These are phyloP conservation scores for Tiphia femorata DNA, from an alignment of 2,888 invertebrate species.

Conservation along the genomic window DNA sequence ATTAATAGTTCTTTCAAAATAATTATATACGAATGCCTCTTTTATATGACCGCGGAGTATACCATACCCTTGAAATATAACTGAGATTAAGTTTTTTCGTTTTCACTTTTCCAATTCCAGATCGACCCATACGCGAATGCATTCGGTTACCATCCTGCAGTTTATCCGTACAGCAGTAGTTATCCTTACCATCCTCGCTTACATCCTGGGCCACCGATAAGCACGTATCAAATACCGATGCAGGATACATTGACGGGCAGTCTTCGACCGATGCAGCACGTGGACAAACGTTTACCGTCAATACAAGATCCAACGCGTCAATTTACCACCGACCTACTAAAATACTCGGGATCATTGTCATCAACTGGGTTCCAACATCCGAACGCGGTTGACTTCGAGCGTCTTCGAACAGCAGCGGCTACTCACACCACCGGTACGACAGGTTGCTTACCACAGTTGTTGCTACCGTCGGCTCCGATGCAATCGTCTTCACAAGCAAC, in stretches of 20 bases:
- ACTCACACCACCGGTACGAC: background rate
- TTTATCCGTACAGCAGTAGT: constrained; percentile 27
- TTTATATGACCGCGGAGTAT: no score
- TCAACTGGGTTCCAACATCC: constrained; percentile 20
- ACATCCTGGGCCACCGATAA: constrained; percentile 21
- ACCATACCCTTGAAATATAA: no score
- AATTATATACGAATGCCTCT: no score
- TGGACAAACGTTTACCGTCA: constrained; percentile 29
- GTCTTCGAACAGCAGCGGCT: constrained; percentile 14
- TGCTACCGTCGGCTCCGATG: constrained; percentile 20
- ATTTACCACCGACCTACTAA: constrained; percentile 23
- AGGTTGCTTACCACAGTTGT: constrained; percentile 19
- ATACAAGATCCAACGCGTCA: constrained; percentile 25
- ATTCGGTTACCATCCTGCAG: constrained; percentile 29
- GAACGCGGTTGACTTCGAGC: constrained; percentile 22
- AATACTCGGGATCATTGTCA: constrained; percentile 23
- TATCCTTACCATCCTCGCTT: constrained; percentile 39
- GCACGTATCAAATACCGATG: constrained; percentile 29
- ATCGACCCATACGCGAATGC: constrained; percentile 33
- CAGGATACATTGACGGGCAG: constrained; percentile 23
- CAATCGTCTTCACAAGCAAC: constrained; percentile 12
- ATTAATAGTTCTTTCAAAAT: no score
- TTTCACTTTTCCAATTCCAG: constrained; percentile 19
- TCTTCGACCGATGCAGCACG: constrained; percentile 29
- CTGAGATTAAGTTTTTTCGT: no score